phyloP scores from a whole-genome alignment of 2,113 vertebrate species.

The Nycticorax nycticorax region DNA sequence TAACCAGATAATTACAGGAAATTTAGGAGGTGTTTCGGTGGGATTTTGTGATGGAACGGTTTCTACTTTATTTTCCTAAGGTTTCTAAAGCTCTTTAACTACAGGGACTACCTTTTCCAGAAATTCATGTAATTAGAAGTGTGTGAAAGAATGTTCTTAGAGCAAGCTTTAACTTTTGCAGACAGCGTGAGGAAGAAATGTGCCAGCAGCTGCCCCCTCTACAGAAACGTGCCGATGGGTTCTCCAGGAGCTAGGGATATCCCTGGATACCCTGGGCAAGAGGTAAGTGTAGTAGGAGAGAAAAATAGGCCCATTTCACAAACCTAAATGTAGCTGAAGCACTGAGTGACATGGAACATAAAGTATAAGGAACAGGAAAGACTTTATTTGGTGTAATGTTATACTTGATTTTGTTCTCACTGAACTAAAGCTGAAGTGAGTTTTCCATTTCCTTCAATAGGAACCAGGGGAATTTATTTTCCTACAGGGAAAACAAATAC shows the following conservation, averaged over 20 bases:
- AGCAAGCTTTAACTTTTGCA: slow-evolving; percentile 80
- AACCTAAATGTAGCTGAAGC: not conserved
- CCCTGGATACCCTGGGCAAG: slow-evolving; percentile 71
- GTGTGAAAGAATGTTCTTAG: slow-evolving; percentile 76
- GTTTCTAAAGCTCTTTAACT: not conserved
- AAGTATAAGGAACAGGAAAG: not conserved
- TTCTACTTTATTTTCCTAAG: not conserved
- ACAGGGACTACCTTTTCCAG: slow-evolving; percentile 71
- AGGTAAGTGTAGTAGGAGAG: slow-evolving; percentile 58
- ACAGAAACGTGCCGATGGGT: slow-evolving; percentile 76
- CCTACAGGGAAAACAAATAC: not conserved
- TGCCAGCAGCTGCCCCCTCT: slow-evolving; percentile 75
- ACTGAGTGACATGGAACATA: not conserved
- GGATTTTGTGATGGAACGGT: not conserved
- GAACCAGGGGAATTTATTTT: not conserved
- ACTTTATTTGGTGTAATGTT: not conserved
- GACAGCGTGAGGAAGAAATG: slow-evolving; percentile 77
- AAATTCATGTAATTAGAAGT: slow-evolving; percentile 75
- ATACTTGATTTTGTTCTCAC: not conserved
- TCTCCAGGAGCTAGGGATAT: slow-evolving; percentile 66
- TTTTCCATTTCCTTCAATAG: slow-evolving; percentile 6
- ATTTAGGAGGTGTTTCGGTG: not conserved
- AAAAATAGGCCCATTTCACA: not conserved
- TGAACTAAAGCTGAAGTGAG: not conserved
- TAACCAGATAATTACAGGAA: slow-evolving; percentile 13